Conservation (phyloP, 2,113 vertebrate genomes). For the Xenopus laevis region DNA sequence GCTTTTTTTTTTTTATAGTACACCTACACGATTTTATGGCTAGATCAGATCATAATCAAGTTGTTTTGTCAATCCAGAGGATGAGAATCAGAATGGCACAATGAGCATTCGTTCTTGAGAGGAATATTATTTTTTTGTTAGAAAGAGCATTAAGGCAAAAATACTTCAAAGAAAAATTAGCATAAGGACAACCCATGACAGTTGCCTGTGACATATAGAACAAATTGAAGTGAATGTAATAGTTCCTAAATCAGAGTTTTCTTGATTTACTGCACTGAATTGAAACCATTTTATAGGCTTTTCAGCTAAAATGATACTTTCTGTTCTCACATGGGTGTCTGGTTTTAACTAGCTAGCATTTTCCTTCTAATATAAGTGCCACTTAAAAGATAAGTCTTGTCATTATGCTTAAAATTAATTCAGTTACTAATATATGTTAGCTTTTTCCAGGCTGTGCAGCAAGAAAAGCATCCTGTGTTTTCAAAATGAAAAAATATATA, state of each 20-base stretch:
- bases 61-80: conserved; percentile 20
- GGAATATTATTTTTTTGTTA: conserved; percentile 33
- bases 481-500: background rate
- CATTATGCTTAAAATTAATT: conserved; percentile 11
- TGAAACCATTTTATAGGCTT: conserved; percentile 27
- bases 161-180: conserved; percentile 40
- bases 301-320: conserved; percentile 34
- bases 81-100: conserved; percentile 14
- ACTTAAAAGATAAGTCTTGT: conserved; percentile 5
- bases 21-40: conserved; percentile 12
- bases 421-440: conserved; percentile 1
- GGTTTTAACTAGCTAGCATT: conserved; percentile 22
- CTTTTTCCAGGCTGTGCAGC: background rate
- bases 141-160: conserved; percentile 7
- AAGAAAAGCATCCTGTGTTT: too few species aligned
- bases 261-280: conserved; percentile 32
- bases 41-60: conserved; percentile 16
- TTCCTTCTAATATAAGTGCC: conserved; percentile 6
- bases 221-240: conserved; percentile 36
- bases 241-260: conserved; percentile 38
- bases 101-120: conserved; percentile 19
- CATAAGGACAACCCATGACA: conserved; percentile 37
- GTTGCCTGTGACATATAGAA: conserved; percentile 36
- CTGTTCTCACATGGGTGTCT: conserved; percentile 27
- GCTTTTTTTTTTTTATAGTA: background rate